Percentiles rank a stretch among this genome's conserved stretches.
Evolutionary conservation across 92 coral and sea anemone genomes (phyloP).

Genomic region (Bergia puertoricense): DNA sequence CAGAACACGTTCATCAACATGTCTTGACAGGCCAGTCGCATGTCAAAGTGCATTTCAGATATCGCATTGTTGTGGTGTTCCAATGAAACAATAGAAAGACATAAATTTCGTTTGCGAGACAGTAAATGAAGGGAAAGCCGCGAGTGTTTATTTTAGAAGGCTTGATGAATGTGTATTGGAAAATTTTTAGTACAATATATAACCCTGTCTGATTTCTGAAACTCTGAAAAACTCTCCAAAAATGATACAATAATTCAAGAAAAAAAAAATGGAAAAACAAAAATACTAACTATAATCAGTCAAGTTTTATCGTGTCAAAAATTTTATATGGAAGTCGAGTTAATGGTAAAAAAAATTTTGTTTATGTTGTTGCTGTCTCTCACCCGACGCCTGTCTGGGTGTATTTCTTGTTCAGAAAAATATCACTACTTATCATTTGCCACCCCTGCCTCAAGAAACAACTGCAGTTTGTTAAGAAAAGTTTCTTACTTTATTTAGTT

Average conservation of each 20-base stretch:
- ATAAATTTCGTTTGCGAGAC: not conserved
- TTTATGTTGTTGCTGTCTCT: too few relatives aligned
- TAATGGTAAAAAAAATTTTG: too few relatives aligned
- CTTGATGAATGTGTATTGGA: not conserved
- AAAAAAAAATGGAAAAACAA: not conserved
- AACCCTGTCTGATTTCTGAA: not conserved
- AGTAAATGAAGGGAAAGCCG: not conserved
- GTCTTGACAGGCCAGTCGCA: not conserved
- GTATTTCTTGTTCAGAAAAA: too few relatives aligned
- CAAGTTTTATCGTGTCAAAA: not conserved
- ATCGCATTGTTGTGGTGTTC: not conserved
- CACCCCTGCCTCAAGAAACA: too few relatives aligned
- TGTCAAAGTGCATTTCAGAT: not conserved
- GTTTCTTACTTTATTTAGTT: not conserved
- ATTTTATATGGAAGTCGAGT: too few relatives aligned
- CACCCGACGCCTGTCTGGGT: too few relatives aligned
- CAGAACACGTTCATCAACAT: not conserved
- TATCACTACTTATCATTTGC: too few relatives aligned
- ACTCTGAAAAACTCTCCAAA: not conserved
- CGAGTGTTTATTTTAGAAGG: slow-evolving; percentile 4
- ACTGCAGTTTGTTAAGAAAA: not conserved
- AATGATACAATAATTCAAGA: not conserved
- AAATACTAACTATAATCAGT: too few relatives aligned
- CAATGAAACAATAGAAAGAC: not conserved
- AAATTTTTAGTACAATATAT: not conserved